Conservation (phyloP, 2,113 vertebrate species). For the Stigmatopora argus region DNA sequence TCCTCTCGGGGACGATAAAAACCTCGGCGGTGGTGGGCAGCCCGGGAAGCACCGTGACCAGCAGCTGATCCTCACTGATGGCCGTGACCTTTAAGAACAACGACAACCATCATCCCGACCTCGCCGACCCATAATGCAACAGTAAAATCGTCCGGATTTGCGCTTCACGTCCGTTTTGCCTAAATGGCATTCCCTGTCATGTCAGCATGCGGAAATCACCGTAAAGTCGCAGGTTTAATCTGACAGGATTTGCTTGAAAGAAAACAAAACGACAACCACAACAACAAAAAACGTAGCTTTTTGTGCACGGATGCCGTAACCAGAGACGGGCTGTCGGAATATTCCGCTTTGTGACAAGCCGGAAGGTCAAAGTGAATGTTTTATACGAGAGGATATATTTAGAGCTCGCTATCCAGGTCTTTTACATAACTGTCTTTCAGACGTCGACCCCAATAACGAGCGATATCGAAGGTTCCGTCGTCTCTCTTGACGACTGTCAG, state of each 20-base stretch:
- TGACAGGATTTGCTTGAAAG: slow-evolving; percentile 50
- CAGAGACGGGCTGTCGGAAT: slow-evolving; percentile 62
- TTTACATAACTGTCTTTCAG: slow-evolving; percentile 54
- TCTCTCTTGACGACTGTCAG: slow-evolving; percentile 16
- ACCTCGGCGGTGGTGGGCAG: slow-evolving; percentile 82
- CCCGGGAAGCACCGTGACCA: slow-evolving; percentile 80
- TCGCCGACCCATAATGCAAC: not conserved
- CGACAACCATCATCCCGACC: slow-evolving; percentile 19
- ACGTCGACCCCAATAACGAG: slow-evolving; percentile 18
- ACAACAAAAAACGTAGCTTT: slow-evolving; percentile 49
- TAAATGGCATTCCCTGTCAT: slow-evolving; percentile 44
- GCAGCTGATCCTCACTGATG: slow-evolving; percentile 76
- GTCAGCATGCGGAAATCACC: slow-evolving; percentile 35
- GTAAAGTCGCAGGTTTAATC: slow-evolving; percentile 34
- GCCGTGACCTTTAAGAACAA: slow-evolving; percentile 74
- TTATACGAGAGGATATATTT: slow-evolving; percentile 62
- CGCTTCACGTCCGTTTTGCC: slow-evolving; percentile 40
- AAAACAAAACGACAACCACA: not conserved
- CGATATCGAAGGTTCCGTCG: slow-evolving; percentile 11
- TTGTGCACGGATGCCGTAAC: slow-evolving; percentile 52
- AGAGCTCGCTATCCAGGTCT: slow-evolving; percentile 50
- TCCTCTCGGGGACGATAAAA: slow-evolving; percentile 79
- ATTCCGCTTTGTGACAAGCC: slow-evolving; percentile 57
- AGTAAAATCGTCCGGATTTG: slow-evolving; percentile 24
- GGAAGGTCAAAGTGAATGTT: slow-evolving; percentile 69